phyloP scores from a whole-genome alignment of 2,797 vertebrate species.

The Sarcoramphus papa region DNA sequence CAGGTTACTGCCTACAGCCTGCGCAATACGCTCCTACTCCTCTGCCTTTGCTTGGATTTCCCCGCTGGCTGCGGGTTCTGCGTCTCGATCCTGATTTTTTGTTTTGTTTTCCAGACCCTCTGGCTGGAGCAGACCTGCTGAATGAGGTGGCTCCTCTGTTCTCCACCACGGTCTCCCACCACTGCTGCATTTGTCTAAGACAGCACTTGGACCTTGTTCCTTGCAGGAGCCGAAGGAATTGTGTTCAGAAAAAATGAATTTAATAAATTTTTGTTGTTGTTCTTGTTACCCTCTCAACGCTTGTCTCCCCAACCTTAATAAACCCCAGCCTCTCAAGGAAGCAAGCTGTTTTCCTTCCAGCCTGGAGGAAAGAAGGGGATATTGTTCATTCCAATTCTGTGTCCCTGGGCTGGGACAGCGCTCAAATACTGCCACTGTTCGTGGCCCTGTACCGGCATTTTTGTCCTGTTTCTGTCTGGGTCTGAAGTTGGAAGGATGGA shows the following conservation, averaged over 20 bases:
- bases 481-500: neutral
- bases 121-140: neutral
- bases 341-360: neutral
- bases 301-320: neutral
- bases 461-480: neutral
- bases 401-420: neutral
- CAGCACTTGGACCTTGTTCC: neutral
- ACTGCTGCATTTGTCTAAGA: neutral
- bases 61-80: neutral
- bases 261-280: neutral
- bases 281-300: neutral
- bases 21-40: fast-evolving
- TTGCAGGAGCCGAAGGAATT: neutral
- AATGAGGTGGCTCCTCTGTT: neutral
- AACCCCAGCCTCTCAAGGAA: neutral
- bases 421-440: neutral
- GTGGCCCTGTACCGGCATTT: neutral
- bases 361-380: neutral
- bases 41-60: neutral
- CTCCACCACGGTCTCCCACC: neutral
- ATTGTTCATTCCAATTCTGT: neutral
- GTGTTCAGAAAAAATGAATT: neutral
- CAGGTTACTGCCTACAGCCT: neutral
- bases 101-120: neutral
- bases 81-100: neutral